Evolutionary conservation across 2,888 invertebrate genomes (phyloP), one percentile per base, ranked within the genome.

Genomic region (Euzophera pinguis): DNA sequence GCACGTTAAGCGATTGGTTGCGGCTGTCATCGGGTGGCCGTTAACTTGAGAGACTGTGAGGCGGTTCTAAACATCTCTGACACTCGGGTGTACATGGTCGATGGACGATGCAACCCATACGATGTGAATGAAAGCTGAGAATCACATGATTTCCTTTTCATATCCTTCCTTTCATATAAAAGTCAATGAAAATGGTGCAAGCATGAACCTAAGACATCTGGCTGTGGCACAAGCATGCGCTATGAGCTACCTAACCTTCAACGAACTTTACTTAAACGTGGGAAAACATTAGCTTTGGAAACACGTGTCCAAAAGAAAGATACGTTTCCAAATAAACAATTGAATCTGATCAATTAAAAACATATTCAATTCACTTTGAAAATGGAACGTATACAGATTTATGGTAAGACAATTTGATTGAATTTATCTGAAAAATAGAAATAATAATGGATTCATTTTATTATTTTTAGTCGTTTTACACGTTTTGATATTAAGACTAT

Each of bases 151-250:
- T 22, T 22, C 5, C 22, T 5, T 22, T 22, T 3, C 22, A 22
- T 22, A 22, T 22, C 22, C 22, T 22, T 22, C 5, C 22, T 4
- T 8, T 1, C 10, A 32, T 27, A 43, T 52, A 57, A 64, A 71
- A 71, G 82, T 84, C 82, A 81, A 85, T 82, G 77, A 78, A 79
- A 83, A 78, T 61, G 78, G 61, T 84, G 84, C 82, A 84, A 70
- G 62, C 61, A 58, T 56, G 54, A 60, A 56, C 59, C 63, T 57
- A 53, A 56, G 55, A 54, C 43, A 64, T 61, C 71, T 84, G 84
- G 84, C 83, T 71, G 10, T n/a, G 4, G 0, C 53, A 0, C 52
- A 62, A 81, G 79, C 86, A 80, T 84, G 86, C 85, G 80, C 63
- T 37, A 48, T 50, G 57, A 35, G 50, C 5, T 43, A 48, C 50